These are phyloP conservation scores for Paracanthobrama guichenoti DNA, from an alignment of 2,113 vertebrate species.

Conservation along the genomic window DNA sequence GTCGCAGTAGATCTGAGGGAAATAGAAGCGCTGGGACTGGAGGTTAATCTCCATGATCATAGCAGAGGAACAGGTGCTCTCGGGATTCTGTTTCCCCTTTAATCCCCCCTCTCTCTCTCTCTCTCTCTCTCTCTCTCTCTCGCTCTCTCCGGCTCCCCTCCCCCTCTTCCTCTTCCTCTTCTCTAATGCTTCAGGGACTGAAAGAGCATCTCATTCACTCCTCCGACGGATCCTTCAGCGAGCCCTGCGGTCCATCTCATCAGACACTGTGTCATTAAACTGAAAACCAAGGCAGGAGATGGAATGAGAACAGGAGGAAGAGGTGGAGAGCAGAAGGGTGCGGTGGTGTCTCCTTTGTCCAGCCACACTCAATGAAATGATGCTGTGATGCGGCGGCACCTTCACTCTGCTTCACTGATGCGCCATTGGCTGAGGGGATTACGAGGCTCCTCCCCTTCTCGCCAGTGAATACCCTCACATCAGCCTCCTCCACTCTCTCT, in stretches of 20 bases:
- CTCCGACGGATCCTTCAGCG: too few species aligned
- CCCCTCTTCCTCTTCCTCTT: neutral
- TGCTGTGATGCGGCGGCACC: neutral
- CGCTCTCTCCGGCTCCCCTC: slow-evolving; percentile 37
- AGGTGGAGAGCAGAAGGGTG: neutral
- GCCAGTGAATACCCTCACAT: neutral
- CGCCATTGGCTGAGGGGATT: neutral
- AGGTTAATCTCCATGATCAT: slow-evolving; percentile 75
- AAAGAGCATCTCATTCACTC: slow-evolving; percentile 2
- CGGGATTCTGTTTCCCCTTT: neutral
- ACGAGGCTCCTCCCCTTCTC: neutral
- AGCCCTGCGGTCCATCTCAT: neutral
- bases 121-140: neutral
- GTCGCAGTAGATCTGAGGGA: slow-evolving; percentile 77
- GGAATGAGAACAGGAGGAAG: too few species aligned
- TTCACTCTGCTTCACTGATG: neutral
- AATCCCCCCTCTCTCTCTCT: neutral
- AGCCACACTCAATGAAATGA: neutral
- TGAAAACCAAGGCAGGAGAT: neutral
- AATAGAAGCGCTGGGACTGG: slow-evolving; percentile 74
- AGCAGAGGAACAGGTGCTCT: slow-evolving; percentile 27
- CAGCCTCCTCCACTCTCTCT: neutral
- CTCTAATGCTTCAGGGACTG: neutral
- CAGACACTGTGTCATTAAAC: neutral
- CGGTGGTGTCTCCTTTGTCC: slow-evolving; percentile 16